Percentiles rank a stretch among this genome's conserved stretches.
Conservation (phyloP, 2,113 vertebrate genomes). For the Aphyosemion australe region DNA sequence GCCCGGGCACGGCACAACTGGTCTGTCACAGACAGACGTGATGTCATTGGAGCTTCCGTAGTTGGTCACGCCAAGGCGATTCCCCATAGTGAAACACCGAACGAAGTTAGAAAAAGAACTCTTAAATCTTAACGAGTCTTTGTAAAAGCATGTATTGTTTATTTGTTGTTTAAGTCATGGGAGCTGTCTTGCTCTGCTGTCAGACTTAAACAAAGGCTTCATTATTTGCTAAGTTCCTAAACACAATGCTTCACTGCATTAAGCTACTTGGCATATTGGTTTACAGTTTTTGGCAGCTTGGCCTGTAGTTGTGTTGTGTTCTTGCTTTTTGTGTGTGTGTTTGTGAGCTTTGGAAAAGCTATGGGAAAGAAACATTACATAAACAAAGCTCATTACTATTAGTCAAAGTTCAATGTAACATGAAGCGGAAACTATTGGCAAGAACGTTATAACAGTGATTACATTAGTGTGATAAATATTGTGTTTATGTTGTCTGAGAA, state of each 20-base stretch:
- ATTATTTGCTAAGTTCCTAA: neutral
- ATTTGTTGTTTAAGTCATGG: neutral
- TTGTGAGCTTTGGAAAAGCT: too few relatives aligned
- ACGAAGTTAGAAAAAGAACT: too few relatives aligned
- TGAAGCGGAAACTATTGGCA: neutral
- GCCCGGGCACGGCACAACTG: too few relatives aligned
- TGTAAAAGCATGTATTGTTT: too few relatives aligned
- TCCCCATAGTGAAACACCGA: too few relatives aligned
- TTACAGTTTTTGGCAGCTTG: neutral
- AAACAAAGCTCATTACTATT: constrained; percentile 1
- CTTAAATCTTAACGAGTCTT: too few relatives aligned
- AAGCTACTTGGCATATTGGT: neutral
- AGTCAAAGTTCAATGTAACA: neutral
- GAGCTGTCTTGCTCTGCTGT: neutral
- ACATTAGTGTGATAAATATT: neutral
- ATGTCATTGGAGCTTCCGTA: too few relatives aligned
- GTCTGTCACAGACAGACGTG: too few relatives aligned
- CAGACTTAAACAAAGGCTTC: neutral
- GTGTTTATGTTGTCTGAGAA: neutral
- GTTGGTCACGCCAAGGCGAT: too few relatives aligned
- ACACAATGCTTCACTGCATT: neutral
- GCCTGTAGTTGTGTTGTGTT: too few relatives aligned
- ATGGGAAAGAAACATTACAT: neutral
- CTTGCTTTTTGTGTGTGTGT: neutral
- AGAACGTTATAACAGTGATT: neutral